Evolutionary conservation across 2,888 invertebrate species (phyloP), one percentile per base, ranked within the genome.

Genomic region (Harpalus rubripes): DNA sequence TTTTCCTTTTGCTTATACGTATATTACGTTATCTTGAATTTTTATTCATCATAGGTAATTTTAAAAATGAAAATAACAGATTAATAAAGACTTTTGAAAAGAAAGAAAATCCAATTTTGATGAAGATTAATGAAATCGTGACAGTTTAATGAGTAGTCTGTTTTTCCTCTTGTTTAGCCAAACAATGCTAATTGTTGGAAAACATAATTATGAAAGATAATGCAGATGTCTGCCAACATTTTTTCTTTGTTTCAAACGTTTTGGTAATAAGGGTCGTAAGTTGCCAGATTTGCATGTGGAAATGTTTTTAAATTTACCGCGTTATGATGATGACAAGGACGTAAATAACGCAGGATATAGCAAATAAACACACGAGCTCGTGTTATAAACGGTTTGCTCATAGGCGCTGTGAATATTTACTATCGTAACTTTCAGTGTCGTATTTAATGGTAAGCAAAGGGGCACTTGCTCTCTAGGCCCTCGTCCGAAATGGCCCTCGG

Each of bases 31-130:
- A 68, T 39, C 68, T n/a, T 7, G 15, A 68, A 68, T 68, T 41
- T 68, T 41, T 68, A 68, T 68, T 68, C 41, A 68, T 41, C 41
- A 41, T 68, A 41, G 68, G 41, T 68, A 16, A 68, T 68, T 41
- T 68, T 26, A 63, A 63, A 63, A 63, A 68, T 39, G 68, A 32
- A 68, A 68, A 44, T 44, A 58, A 78, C 52, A 78, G 78, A 15
- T 26, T 78, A 78, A 78, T 78, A 58, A 78, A 78, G 78, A 78
- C 58, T 78, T 76, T 78, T 78, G 56, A 58, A 56, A 59, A 78
- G 78, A 58, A 58, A 58, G 78, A 18, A 78, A 78, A 78, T 78
- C 78, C 78, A 39, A 39, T 78, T 76, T 58, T 78, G 78, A 78
- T 78, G 56, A 78, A 78, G 78, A 78, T 78, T 78, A 78, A 78